Evolutionary conservation across 1,140 invertebrate species (phyloP).

Genomic region (Pectinophora gossypiella): DNA sequence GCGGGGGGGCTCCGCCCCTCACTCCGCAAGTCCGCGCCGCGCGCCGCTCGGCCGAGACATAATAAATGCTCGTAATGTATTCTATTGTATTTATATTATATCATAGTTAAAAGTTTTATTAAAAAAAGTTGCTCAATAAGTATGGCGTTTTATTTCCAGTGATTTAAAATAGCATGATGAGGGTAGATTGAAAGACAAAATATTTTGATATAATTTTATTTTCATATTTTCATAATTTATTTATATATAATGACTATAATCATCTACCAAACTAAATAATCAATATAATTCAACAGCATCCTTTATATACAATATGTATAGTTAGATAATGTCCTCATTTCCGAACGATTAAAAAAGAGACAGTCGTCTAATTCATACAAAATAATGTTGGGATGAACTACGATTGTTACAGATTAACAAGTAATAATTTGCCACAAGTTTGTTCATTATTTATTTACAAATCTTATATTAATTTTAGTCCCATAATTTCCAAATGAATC

Average conservation of each 20-base stretch:
- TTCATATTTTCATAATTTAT: constrained; percentile 60
- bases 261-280: constrained; percentile 73
- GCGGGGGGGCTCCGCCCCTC: constrained; percentile 3
- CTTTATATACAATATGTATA: constrained; percentile 72
- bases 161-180: too few relatives aligned
- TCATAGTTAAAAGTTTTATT: constrained; percentile 68
- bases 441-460: constrained; percentile 69
- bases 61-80: constrained; percentile 66
- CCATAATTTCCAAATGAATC: constrained; percentile 65
- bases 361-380: constrained; percentile 50
- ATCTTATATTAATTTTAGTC: constrained; percentile 69
- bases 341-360: constrained; percentile 52
- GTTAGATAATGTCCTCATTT: constrained; percentile 44
- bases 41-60: constrained; percentile 41
- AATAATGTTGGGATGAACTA: constrained; percentile 59
- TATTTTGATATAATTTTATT: constrained; percentile 70
- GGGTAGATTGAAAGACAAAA: constrained; percentile 23
- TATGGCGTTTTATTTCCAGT: neutral
- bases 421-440: constrained; percentile 71
- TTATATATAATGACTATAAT: constrained; percentile 73
- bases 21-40: constrained; percentile 9
- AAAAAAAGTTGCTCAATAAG: constrained; percentile 68
- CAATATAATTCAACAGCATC: constrained; percentile 71
- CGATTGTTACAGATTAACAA: constrained; percentile 58
- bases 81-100: constrained; percentile 67